Base-by-base conservation (phyloP, 2,797 vertebrate species). In the Cryptoblepharus egeriae region DNA sequence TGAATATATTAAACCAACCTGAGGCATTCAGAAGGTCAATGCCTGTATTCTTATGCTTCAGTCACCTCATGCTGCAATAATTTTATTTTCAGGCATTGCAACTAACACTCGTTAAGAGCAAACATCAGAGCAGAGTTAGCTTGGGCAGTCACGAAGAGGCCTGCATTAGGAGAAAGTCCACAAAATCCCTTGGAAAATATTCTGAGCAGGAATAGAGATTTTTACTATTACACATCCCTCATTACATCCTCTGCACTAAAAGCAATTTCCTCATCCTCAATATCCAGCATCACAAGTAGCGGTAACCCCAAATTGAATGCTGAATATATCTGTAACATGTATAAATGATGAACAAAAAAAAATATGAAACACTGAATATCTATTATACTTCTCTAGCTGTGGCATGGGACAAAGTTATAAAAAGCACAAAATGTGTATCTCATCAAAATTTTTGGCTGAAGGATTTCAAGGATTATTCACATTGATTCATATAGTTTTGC, bases 11-110 rank as follows among this genome's bases (percentile, higher is more conserved):
- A 77, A 45, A 24, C 26, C 60, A 6, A 68, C 55, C 81, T 58
- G 57, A 78, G 49, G 80, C 4, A 22, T 32, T 15, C 61, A 18
- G 75, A 88, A 28, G 37, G 30, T 79, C 67, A 79, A 75, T 87
- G 70, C 32, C 39, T 28, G 65, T n/a, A 72, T 75, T 18, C 67
- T 77, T 75, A 70, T 76, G n/a, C 35, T 72, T 75, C 35, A 74
- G 69, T 64, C 63, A 57, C 61, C 45, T 49, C 55, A 20, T 16
- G 18, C 22, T 69, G 81, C 58, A 28, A 18, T 22, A 42, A 28
- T 12, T 75, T 88, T 82, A 87, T 86, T 90, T 86, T 81, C 79
- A 87, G 84, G 73, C 0, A 11, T 28, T 86, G 55, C 30, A 20
- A 26, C 60, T 63, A 77, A 88, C 70, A 76, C 84, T 86, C 64